Conservation (phyloP, 2,113 vertebrate species). For the Australoheros scitulus region DNA sequence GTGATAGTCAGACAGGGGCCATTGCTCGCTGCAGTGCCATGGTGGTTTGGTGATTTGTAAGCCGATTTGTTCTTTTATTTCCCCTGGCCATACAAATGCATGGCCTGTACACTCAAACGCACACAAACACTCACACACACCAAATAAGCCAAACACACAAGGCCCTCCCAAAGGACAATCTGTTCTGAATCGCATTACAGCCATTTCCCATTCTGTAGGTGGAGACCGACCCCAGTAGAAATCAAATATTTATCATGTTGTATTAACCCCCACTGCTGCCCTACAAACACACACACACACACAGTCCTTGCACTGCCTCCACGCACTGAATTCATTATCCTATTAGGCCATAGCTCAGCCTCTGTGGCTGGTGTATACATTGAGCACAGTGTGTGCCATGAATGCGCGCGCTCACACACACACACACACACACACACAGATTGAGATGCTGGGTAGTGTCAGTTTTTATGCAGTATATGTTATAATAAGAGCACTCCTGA, state of each 20-base stretch:
- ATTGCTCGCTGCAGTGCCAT: constrained; percentile 47
- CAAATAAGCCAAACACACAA: constrained; percentile 62
- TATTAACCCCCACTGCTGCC: constrained; percentile 77
- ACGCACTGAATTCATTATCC: constrained; percentile 78
- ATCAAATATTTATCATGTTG: constrained; percentile 84
- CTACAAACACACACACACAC: constrained; percentile 33
- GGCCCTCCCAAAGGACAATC: constrained; percentile 77
- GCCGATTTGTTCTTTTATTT: constrained; percentile 81
- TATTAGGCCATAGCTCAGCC: constrained; percentile 75
- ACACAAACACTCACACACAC: constrained; percentile 52
- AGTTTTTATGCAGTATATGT: constrained; percentile 44
- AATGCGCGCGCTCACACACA: background rate
- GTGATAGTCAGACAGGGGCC: constrained; percentile 69
- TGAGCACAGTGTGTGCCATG: background rate
- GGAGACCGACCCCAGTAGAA: constrained; percentile 77
- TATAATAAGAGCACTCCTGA: constrained; percentile 11
- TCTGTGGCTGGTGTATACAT: constrained; percentile 39
- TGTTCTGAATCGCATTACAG: constrained; percentile 80
- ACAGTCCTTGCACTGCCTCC: constrained; percentile 37
- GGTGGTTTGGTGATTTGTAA: constrained; percentile 77
- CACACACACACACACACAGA: background rate
- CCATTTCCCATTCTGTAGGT: constrained; percentile 80
- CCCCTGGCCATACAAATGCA: constrained; percentile 74
- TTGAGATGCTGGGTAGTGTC: constrained; percentile 17
- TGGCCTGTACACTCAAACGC: constrained; percentile 42